Percentiles rank a stretch among this genome's conserved stretches.
phyloP scores from a whole-genome alignment of 2,797 vertebrate genomes.

The Sebastes aleutianus region DNA sequence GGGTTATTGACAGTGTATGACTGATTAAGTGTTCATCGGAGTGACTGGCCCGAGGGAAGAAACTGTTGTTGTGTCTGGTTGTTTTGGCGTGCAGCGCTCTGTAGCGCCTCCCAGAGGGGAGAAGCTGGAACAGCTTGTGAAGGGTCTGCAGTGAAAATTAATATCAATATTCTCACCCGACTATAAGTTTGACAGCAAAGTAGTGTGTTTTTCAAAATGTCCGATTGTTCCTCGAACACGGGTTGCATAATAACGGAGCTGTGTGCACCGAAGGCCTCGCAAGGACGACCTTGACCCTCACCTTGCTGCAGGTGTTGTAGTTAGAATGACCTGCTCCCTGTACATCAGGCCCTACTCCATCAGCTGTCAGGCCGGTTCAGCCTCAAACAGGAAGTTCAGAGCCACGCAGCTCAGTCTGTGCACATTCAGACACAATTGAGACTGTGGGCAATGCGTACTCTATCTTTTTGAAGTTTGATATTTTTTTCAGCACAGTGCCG shows the following conservation, averaged over 20 bases:
- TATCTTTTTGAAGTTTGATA: not conserved
- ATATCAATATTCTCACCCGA: not conserved
- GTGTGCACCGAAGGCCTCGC: not conserved
- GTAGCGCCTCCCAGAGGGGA: no score
- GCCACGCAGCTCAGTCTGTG: not conserved
- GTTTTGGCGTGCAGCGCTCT: no score
- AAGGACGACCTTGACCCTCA: slow-evolving; percentile 8
- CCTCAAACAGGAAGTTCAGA: not conserved
- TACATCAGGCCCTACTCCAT: not conserved
- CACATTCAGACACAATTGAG: not conserved
- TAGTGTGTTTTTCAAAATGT: not conserved
- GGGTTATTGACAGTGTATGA: no score
- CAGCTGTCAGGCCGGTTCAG: slow-evolving; percentile 7
- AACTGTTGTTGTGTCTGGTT: no score
- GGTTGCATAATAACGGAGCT: not conserved
- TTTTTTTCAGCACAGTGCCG: not conserved
- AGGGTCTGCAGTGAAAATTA: no score
- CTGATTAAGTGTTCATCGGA: no score
- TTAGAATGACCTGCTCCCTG: not conserved
- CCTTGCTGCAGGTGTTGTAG: not conserved
- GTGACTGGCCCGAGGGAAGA: no score
- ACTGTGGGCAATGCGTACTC: not conserved
- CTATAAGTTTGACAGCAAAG: not conserved
- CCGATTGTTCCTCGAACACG: not conserved
- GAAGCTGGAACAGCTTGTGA: no score